Evolutionary conservation across 2,888 invertebrate species (phyloP).

Genomic region (Dilophus febrilis): DNA sequence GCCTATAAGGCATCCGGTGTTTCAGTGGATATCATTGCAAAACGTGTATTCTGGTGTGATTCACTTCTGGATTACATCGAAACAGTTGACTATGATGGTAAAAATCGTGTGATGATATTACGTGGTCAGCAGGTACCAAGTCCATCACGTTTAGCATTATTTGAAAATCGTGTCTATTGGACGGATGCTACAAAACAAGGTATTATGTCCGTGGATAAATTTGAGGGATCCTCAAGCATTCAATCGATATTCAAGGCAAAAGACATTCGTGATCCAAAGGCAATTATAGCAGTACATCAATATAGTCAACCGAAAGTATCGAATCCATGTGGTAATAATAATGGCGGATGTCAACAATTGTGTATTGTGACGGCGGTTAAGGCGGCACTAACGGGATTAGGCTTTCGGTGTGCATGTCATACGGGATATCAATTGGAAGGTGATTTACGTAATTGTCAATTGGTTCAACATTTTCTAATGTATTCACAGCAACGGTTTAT

Average conservation of each 20-base stretch:
- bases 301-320: slow-evolving; percentile 56
- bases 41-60: slow-evolving; percentile 93
- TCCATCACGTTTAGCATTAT: slow-evolving; percentile 65
- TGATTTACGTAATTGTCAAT: slow-evolving; percentile 62
- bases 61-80: slow-evolving; percentile 89
- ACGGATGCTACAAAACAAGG: slow-evolving; percentile 83
- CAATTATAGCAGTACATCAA: slow-evolving; percentile 64
- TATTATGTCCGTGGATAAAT: slow-evolving; percentile 74
- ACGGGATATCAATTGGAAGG: slow-evolving; percentile 64
- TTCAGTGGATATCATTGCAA: slow-evolving; percentile 75
- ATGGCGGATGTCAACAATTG: slow-evolving; percentile 84
- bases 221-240: slow-evolving; percentile 59
- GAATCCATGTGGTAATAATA: slow-evolving; percentile 75
- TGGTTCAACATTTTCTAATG: slow-evolving; percentile 78
- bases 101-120: slow-evolving; percentile 59
- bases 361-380: slow-evolving; percentile 73
- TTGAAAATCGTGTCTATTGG: slow-evolving; percentile 80
- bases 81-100: slow-evolving; percentile 84
- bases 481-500: slow-evolving; percentile 92
- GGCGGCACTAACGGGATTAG: slow-evolving; percentile 46
- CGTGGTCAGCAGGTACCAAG: slow-evolving; percentile 73
- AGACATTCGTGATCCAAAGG: slow-evolving; percentile 67
- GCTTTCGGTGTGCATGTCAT: slow-evolving; percentile 81
- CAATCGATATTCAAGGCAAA: slow-evolving; percentile 64
- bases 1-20: slow-evolving; percentile 88